A percentile compares a stretch with the other conserved stretches of the same genome.
Conservation (phyloP, 2,113 vertebrate species). For the Recurvirostra avosetta region DNA sequence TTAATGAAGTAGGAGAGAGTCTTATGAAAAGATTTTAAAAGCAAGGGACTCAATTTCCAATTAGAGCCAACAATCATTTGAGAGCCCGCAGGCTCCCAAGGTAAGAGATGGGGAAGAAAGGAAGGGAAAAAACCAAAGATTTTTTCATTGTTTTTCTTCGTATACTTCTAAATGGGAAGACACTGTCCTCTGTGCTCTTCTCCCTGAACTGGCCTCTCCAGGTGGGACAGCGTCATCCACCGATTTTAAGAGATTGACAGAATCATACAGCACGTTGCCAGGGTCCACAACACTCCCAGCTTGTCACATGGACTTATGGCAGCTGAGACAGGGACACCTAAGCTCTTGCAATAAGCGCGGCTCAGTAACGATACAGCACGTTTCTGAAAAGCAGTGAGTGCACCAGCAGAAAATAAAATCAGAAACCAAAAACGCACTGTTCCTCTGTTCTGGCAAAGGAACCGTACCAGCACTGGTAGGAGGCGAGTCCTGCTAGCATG, state of each 20-base stretch:
- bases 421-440: background rate
- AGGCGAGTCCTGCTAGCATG: rapidly evolving
- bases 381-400: background rate
- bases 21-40: constrained; percentile 73
- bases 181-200: background rate
- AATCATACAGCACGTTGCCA: background rate
- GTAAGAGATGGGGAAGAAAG: background rate
- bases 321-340: background rate
- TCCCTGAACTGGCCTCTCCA: background rate
- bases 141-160: background rate
- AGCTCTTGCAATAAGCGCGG: rapidly evolving
- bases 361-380: background rate
- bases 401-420: background rate
- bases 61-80: constrained; percentile 61
- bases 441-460: background rate
- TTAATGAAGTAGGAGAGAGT: constrained; percentile 83
- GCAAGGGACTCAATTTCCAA: constrained; percentile 70
- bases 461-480: background rate
- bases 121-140: background rate
- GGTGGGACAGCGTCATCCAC: background rate
- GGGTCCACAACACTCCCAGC: rapidly evolving
- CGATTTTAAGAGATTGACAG: background rate
- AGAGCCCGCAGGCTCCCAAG: constrained; percentile 5
- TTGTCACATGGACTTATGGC: background rate
- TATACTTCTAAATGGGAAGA: background rate